Evolutionary conservation across 2,888 invertebrate genomes (phyloP), one percentile per base, ranked within the genome.

Genomic region (Hydropsyche betteni): DNA sequence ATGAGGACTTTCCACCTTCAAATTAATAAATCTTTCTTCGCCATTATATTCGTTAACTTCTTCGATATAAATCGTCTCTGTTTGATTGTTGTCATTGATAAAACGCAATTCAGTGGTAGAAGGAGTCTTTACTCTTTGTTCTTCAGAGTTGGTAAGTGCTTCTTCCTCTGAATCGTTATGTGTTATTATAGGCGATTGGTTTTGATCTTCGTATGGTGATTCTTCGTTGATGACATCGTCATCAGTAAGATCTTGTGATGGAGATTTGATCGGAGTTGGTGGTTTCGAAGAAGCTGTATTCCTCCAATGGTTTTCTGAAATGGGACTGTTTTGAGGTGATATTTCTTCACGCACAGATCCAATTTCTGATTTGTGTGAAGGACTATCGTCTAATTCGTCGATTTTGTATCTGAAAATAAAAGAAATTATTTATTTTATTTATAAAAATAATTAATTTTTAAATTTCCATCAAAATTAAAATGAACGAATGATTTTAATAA

Each of bases 261-360:
- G 55, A 5, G 74, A 69, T 12, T 68, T 36, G 7, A 64, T 61
- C 6, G 86, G 86, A 78, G 86, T 87, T 1, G 85, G 83, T 52
- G 87, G 83, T 14, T 85, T 86, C 6, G 81, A 82, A 14, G 34
- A 10, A 7, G 68, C 7, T 0, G 61, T 61, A 53, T 14, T 55
- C 10, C 68, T 10, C 68, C 55, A 75, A 4, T 44, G 55, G 38
- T 50, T 68, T 51, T 34, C 53, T 7, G 44, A 24, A 24, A 51
- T 58, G 8, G 55, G 68, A 16, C 69, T 55, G 69, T 36, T 51
- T 7, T 53, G 34, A 16, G 34, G 52, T 24, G 74, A 68, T 34
- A 33, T 12, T 12, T 53, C 34, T 36, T 64, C 68, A 16, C 50
- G 50, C 24, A 68, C 44, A 12, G 75, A 75, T 24, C 55, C 74